phyloP scores from a whole-genome alignment of 2,797 vertebrate species.

The Yasuhikotakia modesta region DNA sequence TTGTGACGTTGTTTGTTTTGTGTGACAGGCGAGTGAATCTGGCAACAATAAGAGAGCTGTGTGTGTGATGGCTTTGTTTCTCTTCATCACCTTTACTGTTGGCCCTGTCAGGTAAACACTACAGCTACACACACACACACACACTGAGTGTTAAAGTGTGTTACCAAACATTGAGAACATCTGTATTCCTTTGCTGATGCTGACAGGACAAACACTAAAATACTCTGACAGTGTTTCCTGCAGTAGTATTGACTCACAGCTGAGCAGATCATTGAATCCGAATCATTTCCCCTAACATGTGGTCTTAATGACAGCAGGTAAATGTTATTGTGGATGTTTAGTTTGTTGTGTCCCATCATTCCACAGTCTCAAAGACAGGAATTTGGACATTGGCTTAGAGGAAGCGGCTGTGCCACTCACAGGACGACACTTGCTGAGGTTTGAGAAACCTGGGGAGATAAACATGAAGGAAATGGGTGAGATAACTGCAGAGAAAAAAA shows the following conservation, averaged over 20 bases:
- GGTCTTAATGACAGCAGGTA: too few relatives aligned
- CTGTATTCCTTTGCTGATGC: too few relatives aligned
- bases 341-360: slow-evolving; percentile 61
- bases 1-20: slow-evolving; percentile 5
- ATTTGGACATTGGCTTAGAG: slow-evolving; percentile 64
- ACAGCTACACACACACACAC: neutral
- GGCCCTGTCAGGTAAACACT: slow-evolving; percentile 83
- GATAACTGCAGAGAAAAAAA: slow-evolving; percentile 50
- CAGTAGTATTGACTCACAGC: too few relatives aligned
- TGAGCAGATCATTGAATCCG: too few relatives aligned
- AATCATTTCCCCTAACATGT: neutral
- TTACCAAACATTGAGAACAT: neutral
- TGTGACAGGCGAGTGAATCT: slow-evolving; percentile 75
- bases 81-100: slow-evolving; percentile 90
- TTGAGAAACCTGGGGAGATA: slow-evolving; percentile 60
- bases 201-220: too few relatives aligned
- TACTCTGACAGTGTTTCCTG: too few relatives aligned
- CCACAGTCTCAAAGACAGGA: slow-evolving; percentile 78
- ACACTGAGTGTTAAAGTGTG: too few relatives aligned
- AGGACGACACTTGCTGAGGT: slow-evolving; percentile 79
- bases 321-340: too few relatives aligned
- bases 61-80: slow-evolving; percentile 86
- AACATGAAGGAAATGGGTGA: neutral
- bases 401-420: slow-evolving; percentile 66
- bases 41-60: slow-evolving; percentile 82